Percentiles rank a stretch among this genome's conserved stretches.
Evolutionary conservation across 2,888 invertebrate species (phyloP).

Genomic region (Patella depressa): DNA sequence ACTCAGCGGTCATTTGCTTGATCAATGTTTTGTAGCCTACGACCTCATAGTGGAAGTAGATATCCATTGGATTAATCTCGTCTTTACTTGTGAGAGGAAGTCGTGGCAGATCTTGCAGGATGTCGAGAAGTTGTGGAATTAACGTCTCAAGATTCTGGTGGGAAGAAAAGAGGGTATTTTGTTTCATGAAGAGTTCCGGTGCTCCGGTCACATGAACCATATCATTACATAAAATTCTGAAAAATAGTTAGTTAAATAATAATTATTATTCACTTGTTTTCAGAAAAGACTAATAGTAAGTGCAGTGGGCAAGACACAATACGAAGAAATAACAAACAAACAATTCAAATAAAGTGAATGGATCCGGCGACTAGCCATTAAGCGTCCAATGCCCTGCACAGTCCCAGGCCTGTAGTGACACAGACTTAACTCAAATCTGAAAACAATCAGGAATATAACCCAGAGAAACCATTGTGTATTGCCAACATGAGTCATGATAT

Average conservation of each 20-base stretch:
- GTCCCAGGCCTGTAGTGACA: too few species aligned
- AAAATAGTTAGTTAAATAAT: constrained; percentile 2
- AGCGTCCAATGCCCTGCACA: too few species aligned
- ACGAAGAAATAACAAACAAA: too few species aligned
- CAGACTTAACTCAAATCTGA: too few species aligned
- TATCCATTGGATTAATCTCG: constrained; percentile 61
- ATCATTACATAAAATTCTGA: constrained; percentile 54
- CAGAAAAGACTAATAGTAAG: too few species aligned
- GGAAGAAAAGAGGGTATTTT: constrained; percentile 31
- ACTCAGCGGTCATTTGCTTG: constrained; percentile 46
- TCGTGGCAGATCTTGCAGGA: constrained; percentile 48
- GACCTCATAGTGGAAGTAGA: constrained; percentile 60
- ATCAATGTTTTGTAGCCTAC: constrained; percentile 50
- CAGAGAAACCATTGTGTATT: too few species aligned
- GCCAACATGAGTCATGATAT: too few species aligned
- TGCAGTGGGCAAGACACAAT: too few species aligned
- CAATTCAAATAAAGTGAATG: too few species aligned
- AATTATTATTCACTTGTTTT: too few species aligned
- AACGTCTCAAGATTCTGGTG: constrained; percentile 40
- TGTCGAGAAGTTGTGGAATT: constrained; percentile 43
- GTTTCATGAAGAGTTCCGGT: constrained; percentile 52
- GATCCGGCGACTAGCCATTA: too few species aligned
- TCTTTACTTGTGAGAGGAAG: constrained; percentile 54
- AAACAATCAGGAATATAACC: too few species aligned
- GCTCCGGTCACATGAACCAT: constrained; percentile 61